These are phyloP conservation scores for Rhinoptilus africanus DNA, from an alignment of 2,113 vertebrate species.

Conservation along the genomic window DNA sequence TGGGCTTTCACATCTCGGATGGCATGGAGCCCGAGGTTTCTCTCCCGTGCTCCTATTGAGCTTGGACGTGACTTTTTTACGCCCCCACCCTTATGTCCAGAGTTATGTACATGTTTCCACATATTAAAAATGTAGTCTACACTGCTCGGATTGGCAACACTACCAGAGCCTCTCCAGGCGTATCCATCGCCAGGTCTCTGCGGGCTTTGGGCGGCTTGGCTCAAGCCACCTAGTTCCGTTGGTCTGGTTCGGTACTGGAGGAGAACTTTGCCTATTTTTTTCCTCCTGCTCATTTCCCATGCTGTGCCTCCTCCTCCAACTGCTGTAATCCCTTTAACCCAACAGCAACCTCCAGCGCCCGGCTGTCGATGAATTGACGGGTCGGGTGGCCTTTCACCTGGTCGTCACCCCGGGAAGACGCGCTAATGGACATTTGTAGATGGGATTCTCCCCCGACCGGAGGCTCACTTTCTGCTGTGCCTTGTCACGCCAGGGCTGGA, in stretches of 20 bases:
- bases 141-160: not conserved
- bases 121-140: constrained; percentile 38
- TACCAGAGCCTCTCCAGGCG: not conserved
- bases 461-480: not conserved
- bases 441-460: not conserved
- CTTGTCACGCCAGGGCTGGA: not conserved
- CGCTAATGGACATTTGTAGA: constrained; percentile 37
- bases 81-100: constrained; percentile 68
- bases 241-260: not conserved
- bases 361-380: not conserved
- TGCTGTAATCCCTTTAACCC: not conserved
- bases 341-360: not conserved
- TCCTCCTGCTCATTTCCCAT: not conserved
- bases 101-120: constrained; percentile 40
- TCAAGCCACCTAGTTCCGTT: not conserved
- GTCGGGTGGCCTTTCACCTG: not conserved
- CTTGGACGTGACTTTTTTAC: constrained; percentile 67
- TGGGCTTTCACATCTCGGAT: constrained; percentile 63
- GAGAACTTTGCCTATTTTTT: not conserved
- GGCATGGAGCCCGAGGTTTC: constrained; percentile 62
- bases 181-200: not conserved
- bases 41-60: constrained; percentile 59
- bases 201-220: not conserved
- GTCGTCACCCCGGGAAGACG: not conserved
- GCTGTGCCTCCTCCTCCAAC: not conserved